A percentile compares a stretch with the other conserved stretches of the same genome.
Conservation (phyloP, 2,797 vertebrate species). For the Phataginus tetradactyla region DNA sequence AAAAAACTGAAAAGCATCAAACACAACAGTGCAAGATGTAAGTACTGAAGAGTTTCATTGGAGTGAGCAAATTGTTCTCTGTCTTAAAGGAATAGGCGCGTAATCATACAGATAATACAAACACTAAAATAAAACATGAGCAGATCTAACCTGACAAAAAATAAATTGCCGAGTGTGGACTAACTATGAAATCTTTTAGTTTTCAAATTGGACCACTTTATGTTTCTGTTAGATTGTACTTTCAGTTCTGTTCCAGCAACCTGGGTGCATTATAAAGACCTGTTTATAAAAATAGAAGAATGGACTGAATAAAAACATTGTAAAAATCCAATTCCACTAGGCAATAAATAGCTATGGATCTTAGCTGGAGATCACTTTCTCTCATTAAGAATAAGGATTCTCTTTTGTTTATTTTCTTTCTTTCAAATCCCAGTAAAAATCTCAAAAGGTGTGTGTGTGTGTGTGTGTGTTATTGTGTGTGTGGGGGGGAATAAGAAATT, state of each 20-base stretch:
- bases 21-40: not conserved
- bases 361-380: slow-evolving; percentile 6
- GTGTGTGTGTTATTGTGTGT: not conserved
- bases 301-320: not conserved
- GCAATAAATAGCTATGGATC: not conserved
- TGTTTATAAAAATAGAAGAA: slow-evolving; percentile 13
- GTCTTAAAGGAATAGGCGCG: not conserved
- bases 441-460: not conserved
- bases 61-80: not conserved
- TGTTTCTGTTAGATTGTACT: slow-evolving; percentile 18
- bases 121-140: not conserved
- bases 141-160: not conserved
- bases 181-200: not conserved
- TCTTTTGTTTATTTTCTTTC: not conserved
- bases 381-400: slow-evolving; percentile 29
- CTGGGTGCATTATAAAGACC: not conserved
- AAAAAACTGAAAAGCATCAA: slow-evolving; percentile 14
- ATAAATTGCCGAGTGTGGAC: not conserved
- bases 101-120: not conserved
- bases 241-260: not conserved
- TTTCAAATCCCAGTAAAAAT: slow-evolving; percentile 30
- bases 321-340: not conserved
- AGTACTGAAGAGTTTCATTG: not conserved
- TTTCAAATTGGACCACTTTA: not conserved
- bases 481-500: not conserved